Evolutionary conservation across 2,113 vertebrate species (phyloP).

Genomic region (Ptilorrhoa leucosticta): DNA sequence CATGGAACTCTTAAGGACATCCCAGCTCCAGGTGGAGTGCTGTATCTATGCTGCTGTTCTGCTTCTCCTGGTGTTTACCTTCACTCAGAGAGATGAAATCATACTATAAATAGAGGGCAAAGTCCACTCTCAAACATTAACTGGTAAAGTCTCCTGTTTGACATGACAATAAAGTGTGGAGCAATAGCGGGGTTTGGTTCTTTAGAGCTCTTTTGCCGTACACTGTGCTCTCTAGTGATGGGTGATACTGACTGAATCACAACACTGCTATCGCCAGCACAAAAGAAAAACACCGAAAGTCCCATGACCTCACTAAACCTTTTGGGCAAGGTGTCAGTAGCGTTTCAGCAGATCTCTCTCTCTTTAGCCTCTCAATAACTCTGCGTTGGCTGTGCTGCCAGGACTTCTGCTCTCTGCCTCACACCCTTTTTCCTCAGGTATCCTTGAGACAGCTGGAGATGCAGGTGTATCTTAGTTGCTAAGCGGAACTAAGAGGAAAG

Average conservation of each 20-base stretch:
- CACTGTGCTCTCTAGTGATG: not conserved
- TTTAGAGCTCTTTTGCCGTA: not conserved
- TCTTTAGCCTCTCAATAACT: not conserved
- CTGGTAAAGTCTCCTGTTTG: not conserved
- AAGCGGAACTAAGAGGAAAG: not conserved
- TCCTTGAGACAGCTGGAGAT: accelerated
- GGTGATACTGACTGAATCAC: not conserved
- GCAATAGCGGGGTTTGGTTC: not conserved
- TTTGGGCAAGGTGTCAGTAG: not conserved
- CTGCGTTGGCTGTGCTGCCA: not conserved
- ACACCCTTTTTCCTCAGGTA: not conserved
- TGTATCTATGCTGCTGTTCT: not conserved
- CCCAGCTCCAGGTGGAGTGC: not conserved
- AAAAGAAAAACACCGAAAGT: not conserved
- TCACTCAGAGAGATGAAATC: constrained; percentile 15
- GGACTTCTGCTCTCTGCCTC: not conserved
- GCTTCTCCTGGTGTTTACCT: constrained; percentile 24
- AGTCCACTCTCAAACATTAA: not conserved
- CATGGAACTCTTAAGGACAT: accelerated
- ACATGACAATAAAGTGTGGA: not conserved
- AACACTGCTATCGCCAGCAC: not conserved
- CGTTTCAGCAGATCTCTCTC: not conserved
- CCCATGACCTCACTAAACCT: not conserved
- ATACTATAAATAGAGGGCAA: constrained; percentile 32
- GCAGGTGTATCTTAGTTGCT: accelerated